Evolutionary conservation across 2,113 vertebrate genomes (phyloP).

Genomic region (Oryzias celebensis): DNA sequence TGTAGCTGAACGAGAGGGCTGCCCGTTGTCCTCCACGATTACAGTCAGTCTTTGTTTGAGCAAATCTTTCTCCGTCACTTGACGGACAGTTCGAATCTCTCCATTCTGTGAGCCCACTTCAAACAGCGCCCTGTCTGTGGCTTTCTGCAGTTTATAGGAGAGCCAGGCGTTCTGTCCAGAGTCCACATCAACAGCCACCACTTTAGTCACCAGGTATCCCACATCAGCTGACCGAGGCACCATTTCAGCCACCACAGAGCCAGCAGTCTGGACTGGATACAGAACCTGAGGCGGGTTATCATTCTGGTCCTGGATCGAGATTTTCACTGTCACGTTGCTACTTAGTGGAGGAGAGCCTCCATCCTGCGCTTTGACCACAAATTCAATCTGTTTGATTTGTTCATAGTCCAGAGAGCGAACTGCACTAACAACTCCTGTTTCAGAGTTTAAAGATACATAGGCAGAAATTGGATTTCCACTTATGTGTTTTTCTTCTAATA

Average conservation of each 20-base stretch:
- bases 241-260: conserved; percentile 1
- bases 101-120: conserved; percentile 1
- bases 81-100: not conserved
- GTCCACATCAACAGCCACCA: conserved; percentile 1
- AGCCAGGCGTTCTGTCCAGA: conserved; percentile 2
- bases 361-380: conserved; percentile 30
- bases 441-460: conserved; percentile 42
- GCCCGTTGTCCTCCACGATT: not conserved
- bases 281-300: not conserved
- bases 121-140: conserved; percentile 1
- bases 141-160: conserved; percentile 1
- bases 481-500: conserved; percentile 4
- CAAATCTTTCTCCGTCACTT: not conserved
- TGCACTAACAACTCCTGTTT: conserved; percentile 37
- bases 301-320: not conserved
- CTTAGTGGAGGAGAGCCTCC: conserved; percentile 46
- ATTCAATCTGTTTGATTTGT: conserved; percentile 30
- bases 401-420: conserved; percentile 44
- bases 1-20: conserved; percentile 1
- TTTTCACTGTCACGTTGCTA: not conserved
- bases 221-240: conserved; percentile 1
- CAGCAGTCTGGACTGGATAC: not conserved
- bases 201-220: not conserved
- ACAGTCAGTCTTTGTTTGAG: not conserved
- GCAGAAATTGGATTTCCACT: conserved; percentile 20